phyloP scores from a whole-genome alignment of 92 coral and sea anemone genomes.

The Desmophyllum pertusum region DNA sequence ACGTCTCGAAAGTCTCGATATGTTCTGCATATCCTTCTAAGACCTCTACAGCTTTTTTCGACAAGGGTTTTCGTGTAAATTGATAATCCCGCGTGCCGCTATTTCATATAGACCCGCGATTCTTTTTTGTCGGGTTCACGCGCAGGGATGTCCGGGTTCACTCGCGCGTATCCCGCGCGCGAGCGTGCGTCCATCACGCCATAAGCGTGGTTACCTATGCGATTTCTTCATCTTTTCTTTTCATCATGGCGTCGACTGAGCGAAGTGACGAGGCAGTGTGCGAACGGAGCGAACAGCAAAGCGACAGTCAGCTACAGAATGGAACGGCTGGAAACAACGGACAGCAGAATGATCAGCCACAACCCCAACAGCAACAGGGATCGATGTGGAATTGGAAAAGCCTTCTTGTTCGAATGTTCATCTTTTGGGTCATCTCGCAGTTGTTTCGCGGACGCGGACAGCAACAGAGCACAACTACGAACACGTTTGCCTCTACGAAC shows the following conservation, averaged over 20 bases:
- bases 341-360: conserved; percentile 56
- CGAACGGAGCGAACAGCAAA: conserved; percentile 37
- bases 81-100: no score
- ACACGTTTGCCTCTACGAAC: conserved; percentile 70
- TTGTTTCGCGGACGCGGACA: conserved; percentile 81
- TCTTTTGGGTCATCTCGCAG: conserved; percentile 89
- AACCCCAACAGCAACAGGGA: conserved; percentile 86
- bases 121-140: neutral
- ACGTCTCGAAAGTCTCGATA: no score
- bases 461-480: conserved; percentile 63
- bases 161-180: neutral
- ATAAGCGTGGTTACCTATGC: conserved; percentile 32
- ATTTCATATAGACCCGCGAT: no score
- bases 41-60: no score
- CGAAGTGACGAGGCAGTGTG: conserved; percentile 18
- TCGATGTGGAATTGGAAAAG: conserved; percentile 98
- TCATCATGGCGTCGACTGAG: conserved; percentile 52
- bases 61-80: no score
- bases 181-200: conserved; percentile 18
- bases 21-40: no score
- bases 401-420: conserved; percentile 82
- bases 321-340: conserved; percentile 62
- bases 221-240: conserved; percentile 27
- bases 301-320: conserved; percentile 30
- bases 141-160: neutral